Evolutionary conservation across 2,797 vertebrate species (phyloP).

Genomic region (Poeciliopsis gracilis): DNA sequence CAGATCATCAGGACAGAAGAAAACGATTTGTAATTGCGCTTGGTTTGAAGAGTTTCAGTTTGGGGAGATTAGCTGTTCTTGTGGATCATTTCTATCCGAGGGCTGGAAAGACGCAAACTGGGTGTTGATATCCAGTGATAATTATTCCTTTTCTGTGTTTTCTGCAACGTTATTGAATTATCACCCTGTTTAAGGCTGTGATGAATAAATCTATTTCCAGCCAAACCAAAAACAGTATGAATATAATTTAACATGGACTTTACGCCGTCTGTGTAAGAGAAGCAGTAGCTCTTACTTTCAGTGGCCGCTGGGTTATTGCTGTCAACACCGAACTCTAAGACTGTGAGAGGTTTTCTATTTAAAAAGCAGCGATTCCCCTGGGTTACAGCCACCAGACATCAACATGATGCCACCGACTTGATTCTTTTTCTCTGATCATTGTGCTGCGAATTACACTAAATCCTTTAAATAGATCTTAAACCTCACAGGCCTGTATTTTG

Average conservation of each 20-base stretch:
- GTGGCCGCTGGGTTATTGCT: not conserved
- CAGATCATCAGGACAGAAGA: not conserved
- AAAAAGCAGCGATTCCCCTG: not conserved
- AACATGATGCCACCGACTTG: conserved; percentile 3
- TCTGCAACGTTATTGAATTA: not conserved
- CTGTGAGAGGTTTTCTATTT: not conserved
- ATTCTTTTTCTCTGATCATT: not conserved
- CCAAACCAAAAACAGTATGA: not conserved
- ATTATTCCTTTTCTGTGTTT: not conserved
- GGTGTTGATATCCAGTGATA: not conserved
- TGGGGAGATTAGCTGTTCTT: not conserved
- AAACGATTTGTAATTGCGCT: not conserved
- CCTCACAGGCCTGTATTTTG: not conserved
- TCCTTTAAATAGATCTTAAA: not conserved
- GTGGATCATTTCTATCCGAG: not conserved
- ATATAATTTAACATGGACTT: not conserved
- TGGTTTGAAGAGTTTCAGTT: not conserved
- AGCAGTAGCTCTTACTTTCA: not conserved
- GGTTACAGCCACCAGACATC: not conserved
- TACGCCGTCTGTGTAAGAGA: not conserved
- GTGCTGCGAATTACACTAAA: not conserved
- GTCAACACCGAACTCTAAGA: not conserved
- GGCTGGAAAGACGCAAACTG: not conserved
- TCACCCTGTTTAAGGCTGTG: not conserved
- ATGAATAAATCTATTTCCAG: not conserved